Evolutionary conservation across 2,797 vertebrate genomes (phyloP).

Genomic region (Furcifer pardalis): DNA sequence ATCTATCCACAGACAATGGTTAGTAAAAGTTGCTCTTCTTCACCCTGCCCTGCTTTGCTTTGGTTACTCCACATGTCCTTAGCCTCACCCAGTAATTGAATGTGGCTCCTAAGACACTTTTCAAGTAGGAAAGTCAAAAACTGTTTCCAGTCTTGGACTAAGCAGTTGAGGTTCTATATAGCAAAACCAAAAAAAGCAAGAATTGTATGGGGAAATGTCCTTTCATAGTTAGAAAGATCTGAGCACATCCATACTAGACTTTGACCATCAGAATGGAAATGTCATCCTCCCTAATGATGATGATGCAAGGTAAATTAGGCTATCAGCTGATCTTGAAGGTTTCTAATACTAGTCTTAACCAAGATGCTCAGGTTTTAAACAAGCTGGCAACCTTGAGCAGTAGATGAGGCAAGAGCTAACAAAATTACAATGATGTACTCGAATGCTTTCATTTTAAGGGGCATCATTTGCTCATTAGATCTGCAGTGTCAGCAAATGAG

Average conservation of each 20-base stretch:
- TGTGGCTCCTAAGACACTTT: neutral
- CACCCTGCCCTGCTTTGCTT: neutral
- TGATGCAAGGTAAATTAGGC: conserved; percentile 45
- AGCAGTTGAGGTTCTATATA: neutral
- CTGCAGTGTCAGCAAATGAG: conserved; percentile 38
- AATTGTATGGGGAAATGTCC: neutral
- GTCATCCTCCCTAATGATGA: conserved; percentile 22
- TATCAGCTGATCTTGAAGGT: conserved; percentile 47
- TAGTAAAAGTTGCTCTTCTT: neutral
- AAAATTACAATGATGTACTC: conserved; percentile 39
- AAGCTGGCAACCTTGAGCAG: conserved; percentile 55
- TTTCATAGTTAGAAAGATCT: neutral
- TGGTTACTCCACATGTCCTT: neutral
- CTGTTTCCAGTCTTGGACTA: neutral
- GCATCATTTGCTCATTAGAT: conserved; percentile 44
- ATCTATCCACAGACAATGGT: no score
- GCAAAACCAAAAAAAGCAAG: neutral
- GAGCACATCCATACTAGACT: neutral
- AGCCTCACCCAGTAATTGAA: neutral
- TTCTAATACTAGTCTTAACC: conserved; percentile 34
- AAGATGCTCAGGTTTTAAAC: conserved; percentile 45
- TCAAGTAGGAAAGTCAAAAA: neutral
- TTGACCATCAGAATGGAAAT: neutral
- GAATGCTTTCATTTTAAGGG: conserved; percentile 42
- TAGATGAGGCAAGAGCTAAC: conserved; percentile 53